These are phyloP conservation scores for Ammodytes dubius DNA, from an alignment of 2,113 vertebrate species.

Conservation along the genomic window DNA sequence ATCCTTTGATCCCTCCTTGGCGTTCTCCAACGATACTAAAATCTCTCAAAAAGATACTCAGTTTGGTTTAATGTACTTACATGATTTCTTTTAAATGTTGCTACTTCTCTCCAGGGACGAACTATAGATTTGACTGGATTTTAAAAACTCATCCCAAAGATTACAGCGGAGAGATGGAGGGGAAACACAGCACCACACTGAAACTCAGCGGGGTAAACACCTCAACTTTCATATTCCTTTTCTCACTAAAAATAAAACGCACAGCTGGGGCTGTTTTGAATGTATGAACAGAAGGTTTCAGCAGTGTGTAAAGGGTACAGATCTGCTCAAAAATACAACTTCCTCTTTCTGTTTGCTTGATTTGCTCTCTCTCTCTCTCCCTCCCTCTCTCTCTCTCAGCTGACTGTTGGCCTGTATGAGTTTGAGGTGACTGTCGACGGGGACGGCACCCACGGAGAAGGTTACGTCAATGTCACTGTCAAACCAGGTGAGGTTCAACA, in stretches of 20 bases:
- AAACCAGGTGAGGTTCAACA: conserved; percentile 89
- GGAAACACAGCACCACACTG: conserved; percentile 88
- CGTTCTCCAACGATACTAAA: not conserved
- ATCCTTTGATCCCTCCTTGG: conserved; percentile 28
- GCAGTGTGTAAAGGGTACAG: not conserved
- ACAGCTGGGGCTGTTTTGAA: conserved; percentile 5
- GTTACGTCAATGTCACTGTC: conserved; percentile 96
- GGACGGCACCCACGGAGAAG: conserved; percentile 89
- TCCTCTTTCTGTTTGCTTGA: conserved; percentile 21
- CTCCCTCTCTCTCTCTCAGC: conserved; percentile 78
- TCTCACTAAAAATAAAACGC: conserved; percentile 13
- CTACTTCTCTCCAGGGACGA: conserved; percentile 83
- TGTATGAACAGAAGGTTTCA: not conserved
- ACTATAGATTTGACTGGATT: conserved; percentile 93
- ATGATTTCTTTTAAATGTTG: not conserved
- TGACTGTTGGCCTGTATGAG: conserved; percentile 95
- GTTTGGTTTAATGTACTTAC: conserved; percentile 5
- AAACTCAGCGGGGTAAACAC: conserved; percentile 92
- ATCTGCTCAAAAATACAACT: not conserved
- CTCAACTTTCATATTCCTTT: not conserved
- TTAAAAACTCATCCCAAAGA: conserved; percentile 94
- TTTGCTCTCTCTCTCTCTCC: not conserved
- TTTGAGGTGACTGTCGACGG: conserved; percentile 92
- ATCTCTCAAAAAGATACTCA: conserved; percentile 6
- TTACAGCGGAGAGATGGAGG: conserved; percentile 96